Conservation (phyloP, 2,888 invertebrate genomes). For the Sipunculus nudus region DNA sequence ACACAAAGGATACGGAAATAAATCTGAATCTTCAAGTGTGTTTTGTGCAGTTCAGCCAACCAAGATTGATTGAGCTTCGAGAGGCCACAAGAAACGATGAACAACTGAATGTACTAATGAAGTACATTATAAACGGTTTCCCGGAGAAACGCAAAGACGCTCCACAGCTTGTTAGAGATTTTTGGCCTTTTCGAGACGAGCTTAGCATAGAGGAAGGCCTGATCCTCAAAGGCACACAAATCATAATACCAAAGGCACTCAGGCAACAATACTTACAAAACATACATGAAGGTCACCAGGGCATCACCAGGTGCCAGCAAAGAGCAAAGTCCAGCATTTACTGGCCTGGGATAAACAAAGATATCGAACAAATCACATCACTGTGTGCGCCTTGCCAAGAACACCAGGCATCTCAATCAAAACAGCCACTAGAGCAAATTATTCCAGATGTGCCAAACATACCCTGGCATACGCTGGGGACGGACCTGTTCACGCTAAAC, state of each 20-base stretch:
- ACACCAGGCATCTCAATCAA: slow-evolving; percentile 5
- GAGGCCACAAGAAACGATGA: slow-evolving; percentile 8
- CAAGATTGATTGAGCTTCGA: slow-evolving; percentile 4
- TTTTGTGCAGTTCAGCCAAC: slow-evolving; percentile 3
- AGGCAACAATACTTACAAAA: slow-evolving; percentile 16
- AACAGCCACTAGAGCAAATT: slow-evolving; percentile 14
- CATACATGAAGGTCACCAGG: slow-evolving; percentile 17
- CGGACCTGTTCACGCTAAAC: slow-evolving; percentile 21
- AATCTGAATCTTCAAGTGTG: slow-evolving; percentile 19
- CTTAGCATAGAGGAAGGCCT: slow-evolving; percentile 24
- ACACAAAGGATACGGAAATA: slow-evolving; percentile 1
- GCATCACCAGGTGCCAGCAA: slow-evolving; percentile 17
- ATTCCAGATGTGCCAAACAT: slow-evolving; percentile 11
- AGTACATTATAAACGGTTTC: slow-evolving; percentile 14
- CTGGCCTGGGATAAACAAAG: slow-evolving; percentile 30
- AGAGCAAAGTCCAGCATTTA: slow-evolving; percentile 17
- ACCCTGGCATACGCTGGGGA: slow-evolving; percentile 23
- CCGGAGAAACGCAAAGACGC: too few relatives aligned
- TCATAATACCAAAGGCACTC: slow-evolving; percentile 14
- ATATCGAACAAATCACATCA: slow-evolving; percentile 12
- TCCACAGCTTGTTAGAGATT: slow-evolving; percentile 11
- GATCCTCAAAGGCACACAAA: slow-evolving; percentile 25
- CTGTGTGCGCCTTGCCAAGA: slow-evolving; percentile 14
- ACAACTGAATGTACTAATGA: slow-evolving; percentile 11
- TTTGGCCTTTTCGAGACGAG: slow-evolving; percentile 25